Evolutionary conservation across 2,113 vertebrate species (phyloP), one percentile per base, ranked within the genome.

Genomic region (Myotis brandtii): DNA sequence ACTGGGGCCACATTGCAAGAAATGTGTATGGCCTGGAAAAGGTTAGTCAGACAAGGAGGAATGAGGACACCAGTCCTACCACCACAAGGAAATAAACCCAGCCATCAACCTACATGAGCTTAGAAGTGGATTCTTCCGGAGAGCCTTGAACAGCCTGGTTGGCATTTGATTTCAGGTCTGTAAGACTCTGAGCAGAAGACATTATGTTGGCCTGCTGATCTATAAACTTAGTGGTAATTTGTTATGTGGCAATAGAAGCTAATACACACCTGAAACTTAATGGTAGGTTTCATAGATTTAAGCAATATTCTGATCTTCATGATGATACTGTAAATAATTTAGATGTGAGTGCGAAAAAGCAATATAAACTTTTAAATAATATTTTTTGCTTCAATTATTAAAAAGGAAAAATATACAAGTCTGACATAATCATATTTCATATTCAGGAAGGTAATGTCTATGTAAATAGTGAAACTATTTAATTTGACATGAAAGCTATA

Each of bases 321-420:
- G 10, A 92, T 64, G 10, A 62, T 64, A 37, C 62, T 83, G 30
- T 59, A 90, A 91, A 73, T 66, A 66, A 56, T 54, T 21, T 93
- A 95, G 89, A 3, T 76, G 12, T 94, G 18, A 84, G 1, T 92
- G 23, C 8, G 86, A 8, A 91, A 18, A 75, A 17, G 62, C 6
- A 70, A 77, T 17, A 67, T 56, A 92, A 86, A 82, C 3, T 62
- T 73, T 91, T 59, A 89, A 86, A 18, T 88, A 52, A 82, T 86
- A 72, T 7, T 90, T 77, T 69, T 59, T 9, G 14, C 73, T 91
- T 94, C 67, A 82, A 43, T 75, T 64, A 90, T 72, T 92, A 21
- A 77, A 77, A 89, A 90, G 18, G 25, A 95, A 93, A 96, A 80
- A 70, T 93, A 62, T 37, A 32, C 21, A 85, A 30, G 17, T 67